Evolutionary conservation across 2,797 vertebrate species (phyloP), one percentile per base, ranked within the genome.

Genomic region (Catostomus latipinnis): DNA sequence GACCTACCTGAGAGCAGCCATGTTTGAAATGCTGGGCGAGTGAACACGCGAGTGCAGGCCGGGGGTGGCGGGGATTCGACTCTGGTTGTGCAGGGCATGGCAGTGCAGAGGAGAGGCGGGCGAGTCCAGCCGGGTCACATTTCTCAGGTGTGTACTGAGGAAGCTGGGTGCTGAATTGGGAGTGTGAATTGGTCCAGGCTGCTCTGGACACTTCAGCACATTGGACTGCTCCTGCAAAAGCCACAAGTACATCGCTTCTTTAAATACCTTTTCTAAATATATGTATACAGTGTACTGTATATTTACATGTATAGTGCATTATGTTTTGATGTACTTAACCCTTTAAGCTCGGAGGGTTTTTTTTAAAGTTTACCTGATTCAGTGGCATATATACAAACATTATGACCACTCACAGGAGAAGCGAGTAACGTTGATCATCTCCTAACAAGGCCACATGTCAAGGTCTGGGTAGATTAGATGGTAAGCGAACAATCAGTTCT

Each of bases 1-100:
- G 34, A 53, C 91, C 76, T 60, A 99, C 98, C 98, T 99, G 72
- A 98, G 91, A 56, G 96, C 97, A 0, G 98, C 98, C 98, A 99
- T 99, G 88, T 96, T 99, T 82, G 95, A 96, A 84, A 95, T 95
- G 90, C 93, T 97, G 1, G 98, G 96, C 0, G 97, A 98, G 12
- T 97, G 96, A 0, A 94, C 92, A 0, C 96, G 95, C 1, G 98
- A 96, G 65, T 98, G 96, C 43, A 95, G 67, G 53, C 92, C 95
- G 1, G 96, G 97, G 0, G 95, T 96, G 0, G 93, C 90, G 7
- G 90, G 34, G 0, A 94, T 93, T 34, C 97, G 93, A 87, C 88
- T 95, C 89, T 96, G 96, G 81, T 93, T 95, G 87, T 98, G 96
- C 70, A 99, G 88, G 75, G 95, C 94, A 43, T 94, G 96, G 88